Evolutionary conservation across 2,888 invertebrate genomes (phyloP), one percentile per base, ranked within the genome.

Genomic region (Synergus laeviventris): DNA sequence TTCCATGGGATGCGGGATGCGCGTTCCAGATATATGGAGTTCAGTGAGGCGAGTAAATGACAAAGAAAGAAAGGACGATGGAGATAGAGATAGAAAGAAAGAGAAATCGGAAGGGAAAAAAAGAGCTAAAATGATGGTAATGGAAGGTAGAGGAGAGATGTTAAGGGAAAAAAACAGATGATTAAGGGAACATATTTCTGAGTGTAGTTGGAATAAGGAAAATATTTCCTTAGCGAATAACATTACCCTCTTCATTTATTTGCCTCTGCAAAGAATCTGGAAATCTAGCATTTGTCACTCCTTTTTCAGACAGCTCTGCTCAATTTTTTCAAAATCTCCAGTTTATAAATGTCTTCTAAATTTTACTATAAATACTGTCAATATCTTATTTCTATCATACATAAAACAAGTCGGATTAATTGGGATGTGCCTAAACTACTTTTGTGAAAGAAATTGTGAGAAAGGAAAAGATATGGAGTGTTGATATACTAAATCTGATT

Each of bases 81-180:
- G 38, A 76, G 70, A 75, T 78, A 74, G 60, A 76, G 59, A 76
- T 64, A 42, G 45, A 76, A 73, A 75, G 79, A 74, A 60, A 76
- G 59, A 76, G 73, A 75, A 64, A 61, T 62, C 39, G 21, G 42
- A 61, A 59, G 54, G 38, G 39, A 21, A 45, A 60, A 60, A 73
- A 74, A 74, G 62, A 62, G 42, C 11, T 18, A 66, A 21, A 73
- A 74, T 21, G 60, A 74, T 59, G 45, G 78, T 56, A 56, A 74
- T 45, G 74, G 60, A 31, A 31, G 31, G 7, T 31, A 31, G 61
- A 73, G 70, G 59, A 73, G 70, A 45, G 49, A 60, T 60, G 42
- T 42, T 36, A 36, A 45, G 62, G 60, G 73, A 73, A 76, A 61
- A 73, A 62, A 70, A 70, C 49, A 70, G 49, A 70, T 70, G 70